Evolutionary conservation across 2,888 invertebrate genomes (phyloP).

Genomic region (Heliconius cydno): DNA sequence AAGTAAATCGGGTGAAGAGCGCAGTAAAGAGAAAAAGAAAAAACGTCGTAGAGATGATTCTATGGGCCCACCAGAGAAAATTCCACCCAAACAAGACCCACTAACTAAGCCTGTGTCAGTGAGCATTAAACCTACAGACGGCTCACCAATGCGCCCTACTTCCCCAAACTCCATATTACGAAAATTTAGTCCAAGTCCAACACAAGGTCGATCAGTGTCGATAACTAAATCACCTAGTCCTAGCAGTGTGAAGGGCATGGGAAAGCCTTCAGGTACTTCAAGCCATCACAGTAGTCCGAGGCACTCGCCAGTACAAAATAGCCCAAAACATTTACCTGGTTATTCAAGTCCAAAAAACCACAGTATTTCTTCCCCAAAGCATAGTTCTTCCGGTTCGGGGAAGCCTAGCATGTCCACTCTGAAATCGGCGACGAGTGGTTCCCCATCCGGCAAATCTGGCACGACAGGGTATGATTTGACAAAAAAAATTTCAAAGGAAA

Average conservation of each 20-base stretch:
- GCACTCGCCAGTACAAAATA: constrained; percentile 90
- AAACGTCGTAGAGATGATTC: constrained; percentile 89
- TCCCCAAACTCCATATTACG: constrained; percentile 87
- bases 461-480: constrained; percentile 81
- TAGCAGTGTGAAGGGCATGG: constrained; percentile 68
- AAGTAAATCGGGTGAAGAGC: constrained; percentile 74
- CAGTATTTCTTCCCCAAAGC: constrained; percentile 91
- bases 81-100: constrained; percentile 89
- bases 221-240: constrained; percentile 85
- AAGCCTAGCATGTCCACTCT: constrained; percentile 95
- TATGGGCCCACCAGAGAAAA: constrained; percentile 93
- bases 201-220: constrained; percentile 85
- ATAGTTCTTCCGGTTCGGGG: constrained; percentile 88
- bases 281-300: constrained; percentile 87
- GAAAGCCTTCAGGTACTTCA: constrained; percentile 79
- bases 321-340: constrained; percentile 88
- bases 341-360: constrained; percentile 91
- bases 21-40: constrained; percentile 87
- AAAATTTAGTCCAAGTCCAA: constrained; percentile 89
- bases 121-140: constrained; percentile 87
- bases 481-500: constrained; percentile 82
- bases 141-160: constrained; percentile 85
- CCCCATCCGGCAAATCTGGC: constrained; percentile 86
- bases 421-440: constrained; percentile 89
- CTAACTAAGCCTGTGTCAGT: constrained; percentile 88